Base-by-base conservation (phyloP, 2,113 vertebrate genomes). In the Aleadryas rufinucha region DNA sequence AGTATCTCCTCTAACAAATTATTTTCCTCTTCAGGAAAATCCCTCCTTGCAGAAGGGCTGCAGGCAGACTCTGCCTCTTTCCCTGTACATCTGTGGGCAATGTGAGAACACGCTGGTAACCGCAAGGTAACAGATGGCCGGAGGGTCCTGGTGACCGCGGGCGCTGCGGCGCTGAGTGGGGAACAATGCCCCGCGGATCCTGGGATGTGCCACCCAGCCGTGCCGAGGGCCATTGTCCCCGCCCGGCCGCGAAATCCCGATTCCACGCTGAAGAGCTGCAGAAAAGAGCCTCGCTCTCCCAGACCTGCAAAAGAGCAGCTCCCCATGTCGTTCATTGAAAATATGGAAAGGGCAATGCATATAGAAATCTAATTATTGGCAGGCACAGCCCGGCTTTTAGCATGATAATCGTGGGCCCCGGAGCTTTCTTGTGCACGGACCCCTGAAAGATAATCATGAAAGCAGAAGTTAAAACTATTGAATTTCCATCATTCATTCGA, bases 321-420 rank as follows among this genome's bases (percentile, higher is more conserved):
- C 94, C 75, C 56, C 53, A 1, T 78, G 87, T 84, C 13, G 6
- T 27, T 44, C 78, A 45, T 10, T 90, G 87, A 64, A 68, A 79
- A 72, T 39, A 80, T 4, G 64, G 87, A 64, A 69, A 87, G 82
- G 72, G 84, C 81, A 88, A 93, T 94, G 91, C 95, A 86, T 94
- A 84, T 57, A 94, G 93, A 86, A 95, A 88, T 81, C 59, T 95
- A 84, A 94, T 93, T 90, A 94, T 35, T 27, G 81, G 66, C 71
- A 54, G 68, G 83, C 85, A 61, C 50, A 18, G 90, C 77, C 79
- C 19, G 35, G 70, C 84, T 74, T 93, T 95, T 91, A 44, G 89
- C 84, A 66, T 83, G 82, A 24, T 56, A 86, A 95, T 84, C 2
- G 42, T 31, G 5, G 59, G 68, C 60, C 65, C 53, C 6, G 4